These are phyloP conservation scores for Otis tarda DNA, from an alignment of 2,113 vertebrate genomes.

Conservation along the genomic window DNA sequence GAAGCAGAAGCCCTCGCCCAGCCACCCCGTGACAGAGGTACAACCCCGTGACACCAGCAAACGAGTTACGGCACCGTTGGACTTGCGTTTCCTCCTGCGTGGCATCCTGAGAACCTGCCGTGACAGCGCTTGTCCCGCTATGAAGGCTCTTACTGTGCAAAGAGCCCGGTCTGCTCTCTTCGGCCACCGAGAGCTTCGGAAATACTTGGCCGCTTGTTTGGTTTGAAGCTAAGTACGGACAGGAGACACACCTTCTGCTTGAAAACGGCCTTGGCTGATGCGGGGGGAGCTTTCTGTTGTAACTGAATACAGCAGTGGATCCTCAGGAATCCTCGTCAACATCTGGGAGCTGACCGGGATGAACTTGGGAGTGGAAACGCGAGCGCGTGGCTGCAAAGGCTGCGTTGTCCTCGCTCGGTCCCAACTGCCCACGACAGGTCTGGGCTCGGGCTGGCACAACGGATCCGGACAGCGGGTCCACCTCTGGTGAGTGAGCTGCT, in stretches of 20 bases:
- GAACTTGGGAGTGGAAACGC: background rate
- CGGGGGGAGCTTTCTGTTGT: background rate
- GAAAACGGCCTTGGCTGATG: background rate
- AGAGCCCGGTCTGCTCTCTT: background rate
- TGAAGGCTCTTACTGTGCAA: background rate
- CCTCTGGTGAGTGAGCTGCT: background rate
- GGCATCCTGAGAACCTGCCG: background rate
- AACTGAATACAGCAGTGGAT: background rate
- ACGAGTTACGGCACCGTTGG: fast-evolving
- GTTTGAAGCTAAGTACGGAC: background rate
- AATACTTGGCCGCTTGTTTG: background rate
- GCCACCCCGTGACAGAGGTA: fast-evolving
- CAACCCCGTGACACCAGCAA: background rate
- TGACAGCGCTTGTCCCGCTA: background rate
- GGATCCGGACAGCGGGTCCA: background rate
- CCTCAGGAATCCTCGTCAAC: background rate
- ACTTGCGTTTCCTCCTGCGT: background rate
- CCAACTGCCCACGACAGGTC: fast-evolving
- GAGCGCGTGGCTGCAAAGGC: fast-evolving
- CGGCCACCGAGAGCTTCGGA: background rate
- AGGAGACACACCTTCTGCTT: background rate
- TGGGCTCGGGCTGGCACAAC: background rate
- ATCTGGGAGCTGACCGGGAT: background rate
- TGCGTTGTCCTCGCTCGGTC: fast-evolving
- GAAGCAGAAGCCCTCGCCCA: background rate